Evolutionary conservation across 2,888 invertebrate species (phyloP).

Genomic region (Argyresthia albistria): DNA sequence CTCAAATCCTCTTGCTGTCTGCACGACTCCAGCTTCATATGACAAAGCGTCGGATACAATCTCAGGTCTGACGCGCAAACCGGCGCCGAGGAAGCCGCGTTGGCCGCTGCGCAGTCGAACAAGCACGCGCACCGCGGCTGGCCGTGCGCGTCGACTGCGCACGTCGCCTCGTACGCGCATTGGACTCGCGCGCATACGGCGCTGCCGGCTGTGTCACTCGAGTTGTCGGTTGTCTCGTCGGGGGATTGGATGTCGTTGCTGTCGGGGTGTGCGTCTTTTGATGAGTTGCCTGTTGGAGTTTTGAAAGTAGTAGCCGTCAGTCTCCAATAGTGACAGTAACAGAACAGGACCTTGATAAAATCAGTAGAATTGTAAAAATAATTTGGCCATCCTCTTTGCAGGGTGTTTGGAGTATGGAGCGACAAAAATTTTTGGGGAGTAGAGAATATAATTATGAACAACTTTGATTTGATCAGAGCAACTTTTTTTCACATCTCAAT

Average conservation of each 20-base stretch:
- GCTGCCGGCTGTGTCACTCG: conserved; percentile 56
- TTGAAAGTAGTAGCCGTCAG: too few relatives aligned
- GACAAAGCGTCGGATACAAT: conserved; percentile 85
- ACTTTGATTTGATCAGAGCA: too few relatives aligned
- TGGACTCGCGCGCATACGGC: conserved; percentile 85
- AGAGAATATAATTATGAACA: too few relatives aligned
- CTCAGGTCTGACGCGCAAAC: conserved; percentile 89
- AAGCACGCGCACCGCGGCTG: conserved; percentile 80
- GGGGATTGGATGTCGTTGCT: conserved; percentile 45
- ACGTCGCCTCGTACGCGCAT: conserved; percentile 89
- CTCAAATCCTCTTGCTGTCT: conserved; percentile 84
- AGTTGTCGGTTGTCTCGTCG: conserved; percentile 36
- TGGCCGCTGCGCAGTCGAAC: conserved; percentile 80
- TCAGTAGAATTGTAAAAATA: too few relatives aligned
- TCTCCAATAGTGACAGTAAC: too few relatives aligned
- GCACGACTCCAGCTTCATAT: conserved; percentile 89
- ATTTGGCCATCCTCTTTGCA: too few relatives aligned
- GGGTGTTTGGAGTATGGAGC: too few relatives aligned
- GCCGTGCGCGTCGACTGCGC: conserved; percentile 81
- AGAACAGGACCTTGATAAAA: too few relatives aligned
- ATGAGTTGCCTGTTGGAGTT: not conserved
- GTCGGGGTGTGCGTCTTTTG: conserved; percentile 15
- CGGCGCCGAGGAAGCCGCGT: conserved; percentile 68
- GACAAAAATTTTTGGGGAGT: too few relatives aligned
- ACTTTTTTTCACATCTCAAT: too few relatives aligned